Conservation (phyloP, 2,113 vertebrate genomes). For the Dolichotis patagonum region DNA sequence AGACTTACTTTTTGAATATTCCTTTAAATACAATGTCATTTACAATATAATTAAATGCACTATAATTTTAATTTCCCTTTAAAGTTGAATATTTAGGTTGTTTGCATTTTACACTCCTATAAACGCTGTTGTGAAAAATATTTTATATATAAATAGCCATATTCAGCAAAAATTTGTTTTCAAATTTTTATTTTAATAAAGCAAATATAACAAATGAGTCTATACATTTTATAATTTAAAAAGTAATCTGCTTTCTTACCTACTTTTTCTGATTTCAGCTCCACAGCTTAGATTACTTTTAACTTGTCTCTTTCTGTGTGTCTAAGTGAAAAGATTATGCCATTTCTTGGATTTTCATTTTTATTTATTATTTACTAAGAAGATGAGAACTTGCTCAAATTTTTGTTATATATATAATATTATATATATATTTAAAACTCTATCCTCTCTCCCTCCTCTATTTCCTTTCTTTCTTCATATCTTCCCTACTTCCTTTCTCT, state of each 20-base stretch:
- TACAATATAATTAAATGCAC: background rate
- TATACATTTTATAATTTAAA: background rate
- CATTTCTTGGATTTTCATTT: background rate
- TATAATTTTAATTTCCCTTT: background rate
- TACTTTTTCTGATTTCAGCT: background rate
- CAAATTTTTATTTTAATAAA: conserved; percentile 25
- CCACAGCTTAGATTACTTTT: background rate
- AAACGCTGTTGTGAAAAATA: background rate
- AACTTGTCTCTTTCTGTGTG: background rate
- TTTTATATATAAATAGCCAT: background rate
- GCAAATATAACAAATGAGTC: background rate
- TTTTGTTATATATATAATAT: background rate
- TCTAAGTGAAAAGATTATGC: background rate
- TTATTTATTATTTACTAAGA: background rate
- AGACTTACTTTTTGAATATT: background rate
- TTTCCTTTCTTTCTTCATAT: background rate
- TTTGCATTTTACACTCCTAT: background rate
- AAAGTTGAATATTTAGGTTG: background rate
- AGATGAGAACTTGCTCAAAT: background rate
- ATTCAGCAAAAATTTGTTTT: background rate
- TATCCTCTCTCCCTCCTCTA: background rate
- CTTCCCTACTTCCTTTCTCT: background rate
- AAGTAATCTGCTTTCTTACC: background rate
- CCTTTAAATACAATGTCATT: background rate
- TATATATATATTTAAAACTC: too few species aligned